A percentile compares a stretch with the other conserved stretches of the same genome.
These are phyloP conservation scores for Brachymystax lenok DNA, from an alignment of 2,797 vertebrate species.

Conservation along the genomic window DNA sequence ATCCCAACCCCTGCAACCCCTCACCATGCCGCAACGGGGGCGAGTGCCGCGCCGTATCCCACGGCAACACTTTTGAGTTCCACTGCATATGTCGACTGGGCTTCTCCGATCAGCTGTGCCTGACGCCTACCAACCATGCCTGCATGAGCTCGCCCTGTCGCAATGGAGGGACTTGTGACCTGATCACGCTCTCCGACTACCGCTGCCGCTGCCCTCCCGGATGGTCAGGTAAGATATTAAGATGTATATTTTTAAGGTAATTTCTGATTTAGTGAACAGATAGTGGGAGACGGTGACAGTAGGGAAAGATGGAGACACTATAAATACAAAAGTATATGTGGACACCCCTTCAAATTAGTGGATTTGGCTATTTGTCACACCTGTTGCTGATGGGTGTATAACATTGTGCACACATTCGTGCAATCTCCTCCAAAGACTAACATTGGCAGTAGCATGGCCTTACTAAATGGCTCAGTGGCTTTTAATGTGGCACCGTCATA, in stretches of 20 bases:
- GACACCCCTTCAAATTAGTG: no score
- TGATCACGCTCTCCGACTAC: slow-evolving; percentile 80
- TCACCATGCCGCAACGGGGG: slow-evolving; percentile 89
- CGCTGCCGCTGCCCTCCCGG: slow-evolving; percentile 91
- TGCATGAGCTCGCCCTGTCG: slow-evolving; percentile 91
- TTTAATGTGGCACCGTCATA: no score
- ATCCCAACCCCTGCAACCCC: slow-evolving; percentile 86
- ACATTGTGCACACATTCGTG: no score
- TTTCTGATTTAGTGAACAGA: background rate
- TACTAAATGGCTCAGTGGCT: no score
- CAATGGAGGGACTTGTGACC: slow-evolving; percentile 91
- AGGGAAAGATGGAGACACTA: background rate
- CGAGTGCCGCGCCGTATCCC: slow-evolving; percentile 78
- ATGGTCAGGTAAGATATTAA: slow-evolving; percentile 85
- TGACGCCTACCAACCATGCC: slow-evolving; percentile 87
- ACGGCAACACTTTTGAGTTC: slow-evolving; percentile 77
- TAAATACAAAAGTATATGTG: no score
- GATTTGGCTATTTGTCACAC: no score
- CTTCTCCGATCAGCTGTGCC: slow-evolving; percentile 88
- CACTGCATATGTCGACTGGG: slow-evolving; percentile 86
- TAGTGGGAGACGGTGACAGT: background rate
- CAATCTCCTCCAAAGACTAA: no score
- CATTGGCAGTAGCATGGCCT: no score
- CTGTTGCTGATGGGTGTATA: no score
- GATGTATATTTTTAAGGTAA: background rate